A percentile compares a stretch with the other conserved stretches of the same genome.
phyloP scores from a whole-genome alignment of 2,888 invertebrate species.

The Scaptodrosophila latifasciaeformis region DNA sequence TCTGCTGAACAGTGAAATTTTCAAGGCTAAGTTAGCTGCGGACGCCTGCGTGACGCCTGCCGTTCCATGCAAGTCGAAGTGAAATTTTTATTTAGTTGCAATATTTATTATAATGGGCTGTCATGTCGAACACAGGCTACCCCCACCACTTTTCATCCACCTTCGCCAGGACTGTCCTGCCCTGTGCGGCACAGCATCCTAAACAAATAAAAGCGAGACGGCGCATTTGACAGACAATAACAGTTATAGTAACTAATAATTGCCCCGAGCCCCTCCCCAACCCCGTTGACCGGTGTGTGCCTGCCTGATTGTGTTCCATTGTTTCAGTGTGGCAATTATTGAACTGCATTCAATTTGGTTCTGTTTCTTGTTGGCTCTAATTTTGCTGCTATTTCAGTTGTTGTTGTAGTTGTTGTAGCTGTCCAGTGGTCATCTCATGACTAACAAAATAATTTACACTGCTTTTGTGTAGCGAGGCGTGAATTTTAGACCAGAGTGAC shows the following conservation, averaged over 20 bases:
- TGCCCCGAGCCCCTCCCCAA: neutral
- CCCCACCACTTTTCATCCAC: conserved; percentile 27
- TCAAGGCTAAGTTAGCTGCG: too few relatives aligned
- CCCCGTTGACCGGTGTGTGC: neutral
- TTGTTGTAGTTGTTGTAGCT: neutral
- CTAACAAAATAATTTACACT: conserved; percentile 61
- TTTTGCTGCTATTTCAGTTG: conserved; percentile 2
- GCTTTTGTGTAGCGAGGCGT: conserved; percentile 69
- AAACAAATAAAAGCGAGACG: conserved; percentile 49
- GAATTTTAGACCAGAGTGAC: conserved; percentile 44
- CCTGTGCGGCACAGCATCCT: conserved; percentile 43
- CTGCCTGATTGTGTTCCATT: conserved; percentile 40
- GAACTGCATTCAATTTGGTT: conserved; percentile 25
- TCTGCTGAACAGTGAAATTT: neutral
- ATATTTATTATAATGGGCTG: conserved; percentile 56
- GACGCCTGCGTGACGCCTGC: neutral
- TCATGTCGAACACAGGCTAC: conserved; percentile 38
- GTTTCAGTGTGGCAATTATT: conserved; percentile 55
- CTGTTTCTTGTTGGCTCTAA: neutral
- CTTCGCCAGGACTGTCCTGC: conserved; percentile 18
- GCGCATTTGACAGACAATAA: conserved; percentile 35
- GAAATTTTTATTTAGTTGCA: conserved; percentile 50
- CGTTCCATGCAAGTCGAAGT: neutral
- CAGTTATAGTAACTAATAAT: neutral
- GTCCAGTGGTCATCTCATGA: conserved; percentile 31